Evolutionary conservation across 2,113 vertebrate genomes (phyloP).

Genomic region (Tenrec ecaudatus): DNA sequence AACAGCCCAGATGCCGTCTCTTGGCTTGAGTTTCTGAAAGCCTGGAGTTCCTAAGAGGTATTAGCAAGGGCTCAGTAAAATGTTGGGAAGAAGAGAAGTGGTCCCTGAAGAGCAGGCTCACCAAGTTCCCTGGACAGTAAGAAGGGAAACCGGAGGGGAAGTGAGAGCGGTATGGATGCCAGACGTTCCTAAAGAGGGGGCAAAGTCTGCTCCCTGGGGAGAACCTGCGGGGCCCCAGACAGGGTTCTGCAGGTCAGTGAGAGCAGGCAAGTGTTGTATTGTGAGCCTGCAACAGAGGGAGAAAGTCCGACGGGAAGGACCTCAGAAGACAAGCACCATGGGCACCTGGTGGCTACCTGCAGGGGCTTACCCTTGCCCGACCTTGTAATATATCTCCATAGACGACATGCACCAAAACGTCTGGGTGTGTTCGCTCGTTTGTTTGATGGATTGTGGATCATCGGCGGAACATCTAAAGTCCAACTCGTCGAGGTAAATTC

Average conservation of each 20-base stretch:
- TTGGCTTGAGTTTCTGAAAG: neutral
- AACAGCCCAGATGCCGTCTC: neutral
- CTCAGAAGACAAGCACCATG: neutral
- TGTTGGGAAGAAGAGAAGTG: neutral
- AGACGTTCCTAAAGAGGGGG: neutral
- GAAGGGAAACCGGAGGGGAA: neutral
- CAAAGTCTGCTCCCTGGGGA: neutral
- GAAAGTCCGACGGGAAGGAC: neutral
- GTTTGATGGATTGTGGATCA: neutral
- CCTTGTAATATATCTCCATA: neutral
- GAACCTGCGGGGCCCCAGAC: neutral
- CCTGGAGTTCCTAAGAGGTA: neutral
- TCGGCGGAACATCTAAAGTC: neutral
- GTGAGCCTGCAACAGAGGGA: neutral
- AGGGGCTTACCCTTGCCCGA: accelerated
- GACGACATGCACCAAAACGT: neutral
- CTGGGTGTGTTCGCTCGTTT: neutral
- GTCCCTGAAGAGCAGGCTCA: slow-evolving; percentile 1
- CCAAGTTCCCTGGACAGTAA: neutral
- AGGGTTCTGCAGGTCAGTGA: neutral
- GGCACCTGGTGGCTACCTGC: neutral
- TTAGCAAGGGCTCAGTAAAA: neutral
- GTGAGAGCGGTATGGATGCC: neutral
- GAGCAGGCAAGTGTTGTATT: neutral
- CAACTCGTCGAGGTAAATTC: neutral